Evolutionary conservation across 2,888 invertebrate genomes (phyloP).

Genomic region (Pyrgus malvae): DNA sequence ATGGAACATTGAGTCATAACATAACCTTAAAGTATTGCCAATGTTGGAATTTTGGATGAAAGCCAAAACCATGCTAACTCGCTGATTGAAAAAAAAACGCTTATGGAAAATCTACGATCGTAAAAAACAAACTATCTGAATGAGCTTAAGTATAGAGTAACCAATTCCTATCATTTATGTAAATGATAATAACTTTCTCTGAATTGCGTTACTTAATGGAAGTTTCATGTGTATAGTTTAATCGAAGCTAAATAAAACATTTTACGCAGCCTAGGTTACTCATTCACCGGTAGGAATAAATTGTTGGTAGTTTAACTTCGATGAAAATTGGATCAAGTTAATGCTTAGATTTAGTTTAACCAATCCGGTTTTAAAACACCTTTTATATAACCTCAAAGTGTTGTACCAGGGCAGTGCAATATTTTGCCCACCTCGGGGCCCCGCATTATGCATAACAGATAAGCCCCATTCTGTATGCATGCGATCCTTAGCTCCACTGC

Average conservation of each 20-base stretch:
- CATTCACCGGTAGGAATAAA: too few relatives aligned
- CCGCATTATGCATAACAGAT: conserved; percentile 82
- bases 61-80: conserved; percentile 7
- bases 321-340: too few relatives aligned
- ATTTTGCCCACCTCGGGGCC: conserved; percentile 80
- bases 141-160: too few relatives aligned
- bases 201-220: too few relatives aligned
- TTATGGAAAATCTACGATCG: background rate
- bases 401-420: conserved; percentile 60
- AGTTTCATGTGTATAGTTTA: too few relatives aligned
- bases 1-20: conserved; percentile 12
- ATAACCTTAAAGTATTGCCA: conserved; percentile 15
- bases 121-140: too few relatives aligned
- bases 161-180: too few relatives aligned
- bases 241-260: too few relatives aligned
- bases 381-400: conserved; percentile 39
- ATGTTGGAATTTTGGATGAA: conserved; percentile 10
- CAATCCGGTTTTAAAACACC: background rate
- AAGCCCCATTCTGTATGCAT: conserved; percentile 81
- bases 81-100: background rate
- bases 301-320: too few relatives aligned
- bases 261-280: too few relatives aligned
- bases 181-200: too few relatives aligned
- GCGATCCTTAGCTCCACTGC: conserved; percentile 71
- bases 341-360: too few relatives aligned